A percentile compares a stretch with the other conserved stretches of the same genome.
These are phyloP conservation scores for Gastracanthus pulcherrimus DNA, from an alignment of 2,888 invertebrate species.

Conservation along the genomic window DNA sequence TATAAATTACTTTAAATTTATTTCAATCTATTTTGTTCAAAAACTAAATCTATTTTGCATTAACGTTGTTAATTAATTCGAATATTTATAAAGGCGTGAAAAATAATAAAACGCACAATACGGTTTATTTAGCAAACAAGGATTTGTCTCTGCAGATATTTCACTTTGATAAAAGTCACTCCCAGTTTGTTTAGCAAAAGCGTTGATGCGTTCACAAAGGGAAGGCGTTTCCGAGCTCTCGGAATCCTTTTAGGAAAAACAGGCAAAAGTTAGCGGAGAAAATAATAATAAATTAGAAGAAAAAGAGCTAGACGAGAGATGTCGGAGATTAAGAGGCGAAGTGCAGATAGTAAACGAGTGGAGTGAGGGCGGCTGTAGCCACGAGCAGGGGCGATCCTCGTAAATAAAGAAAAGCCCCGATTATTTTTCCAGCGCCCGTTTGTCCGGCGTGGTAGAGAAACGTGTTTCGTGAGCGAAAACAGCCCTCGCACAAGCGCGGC, in stretches of 20 bases:
- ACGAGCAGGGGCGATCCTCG: constrained; percentile 52
- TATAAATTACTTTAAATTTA: no score
- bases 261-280: constrained; percentile 29
- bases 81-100: background rate
- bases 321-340: constrained; percentile 24
- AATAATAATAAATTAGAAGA: constrained; percentile 52
- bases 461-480: constrained; percentile 63
- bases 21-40: no score
- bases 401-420: constrained; percentile 68
- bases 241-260: constrained; percentile 4
- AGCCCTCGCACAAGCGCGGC: constrained; percentile 18
- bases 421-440: constrained; percentile 67
- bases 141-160: background rate
- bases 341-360: background rate
- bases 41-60: no score
- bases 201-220: background rate
- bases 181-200: constrained; percentile 21
- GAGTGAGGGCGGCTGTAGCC: background rate
- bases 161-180: constrained; percentile 35
- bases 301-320: constrained; percentile 30
- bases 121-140: constrained; percentile 40
- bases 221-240: constrained; percentile 5
- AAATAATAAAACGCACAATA: constrained; percentile 2
- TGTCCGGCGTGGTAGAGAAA: constrained; percentile 58
- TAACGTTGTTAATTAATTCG: no score